phyloP scores from a whole-genome alignment of 2,888 invertebrate genomes.

The Resseliella maxima region DNA sequence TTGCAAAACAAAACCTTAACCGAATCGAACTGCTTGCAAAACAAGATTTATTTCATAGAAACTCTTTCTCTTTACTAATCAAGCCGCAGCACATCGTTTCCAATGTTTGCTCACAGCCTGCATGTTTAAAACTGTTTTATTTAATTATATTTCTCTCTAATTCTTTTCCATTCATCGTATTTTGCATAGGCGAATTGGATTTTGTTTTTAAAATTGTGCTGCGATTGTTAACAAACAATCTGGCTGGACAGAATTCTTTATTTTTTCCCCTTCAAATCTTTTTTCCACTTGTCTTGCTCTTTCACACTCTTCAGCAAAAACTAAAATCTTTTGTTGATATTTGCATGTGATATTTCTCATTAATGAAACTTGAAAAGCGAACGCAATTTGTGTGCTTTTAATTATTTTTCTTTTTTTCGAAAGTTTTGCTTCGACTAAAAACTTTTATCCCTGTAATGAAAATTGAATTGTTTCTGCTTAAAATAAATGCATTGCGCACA shows the following conservation, averaged over 20 bases:
- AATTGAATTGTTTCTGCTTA: constrained; percentile 6
- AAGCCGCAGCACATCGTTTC: background rate
- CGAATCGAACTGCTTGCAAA: background rate
- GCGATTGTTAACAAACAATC: background rate
- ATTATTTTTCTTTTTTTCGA: background rate
- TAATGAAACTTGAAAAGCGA: background rate
- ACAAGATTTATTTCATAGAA: background rate
- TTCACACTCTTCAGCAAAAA: too few species aligned
- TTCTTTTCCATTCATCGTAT: background rate
- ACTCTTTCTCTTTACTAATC: constrained; percentile 18
- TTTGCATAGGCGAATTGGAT: background rate
- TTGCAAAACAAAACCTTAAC: background rate
- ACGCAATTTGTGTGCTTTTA: background rate
- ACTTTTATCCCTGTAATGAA: background rate
- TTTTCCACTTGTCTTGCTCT: background rate
- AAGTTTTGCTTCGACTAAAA: background rate
- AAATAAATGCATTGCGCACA: too few species aligned
- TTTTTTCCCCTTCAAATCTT: background rate
- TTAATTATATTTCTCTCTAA: background rate
- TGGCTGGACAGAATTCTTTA: background rate
- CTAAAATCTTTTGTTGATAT: background rate
- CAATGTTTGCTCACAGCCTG: background rate
- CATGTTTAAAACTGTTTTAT: background rate
- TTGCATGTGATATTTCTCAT: background rate
- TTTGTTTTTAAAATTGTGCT: background rate